These are phyloP conservation scores for Nestor notabilis DNA, from an alignment of 2,113 vertebrate species.

Conservation along the genomic window DNA sequence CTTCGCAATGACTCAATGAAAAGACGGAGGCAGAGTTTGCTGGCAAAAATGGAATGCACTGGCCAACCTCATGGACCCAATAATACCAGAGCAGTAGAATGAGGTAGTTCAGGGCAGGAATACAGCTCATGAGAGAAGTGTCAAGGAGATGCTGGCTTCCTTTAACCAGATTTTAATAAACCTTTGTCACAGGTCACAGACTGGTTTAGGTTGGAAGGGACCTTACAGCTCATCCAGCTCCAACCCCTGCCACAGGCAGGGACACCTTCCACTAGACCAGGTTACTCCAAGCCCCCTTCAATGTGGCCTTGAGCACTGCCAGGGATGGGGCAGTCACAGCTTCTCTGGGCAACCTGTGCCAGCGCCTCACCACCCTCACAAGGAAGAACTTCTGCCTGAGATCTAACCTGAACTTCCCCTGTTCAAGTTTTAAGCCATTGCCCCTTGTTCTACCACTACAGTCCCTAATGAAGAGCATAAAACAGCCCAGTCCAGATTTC, in stretches of 20 bases:
- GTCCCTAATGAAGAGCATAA: neutral
- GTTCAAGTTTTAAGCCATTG: neutral
- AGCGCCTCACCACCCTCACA: neutral
- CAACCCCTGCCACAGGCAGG: neutral
- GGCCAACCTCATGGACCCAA: neutral
- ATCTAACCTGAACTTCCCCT: neutral
- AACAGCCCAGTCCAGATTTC: neutral
- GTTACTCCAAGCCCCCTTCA: neutral
- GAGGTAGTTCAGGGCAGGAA: neutral
- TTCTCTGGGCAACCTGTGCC: neutral
- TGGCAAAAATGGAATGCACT: neutral
- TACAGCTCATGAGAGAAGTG: neutral
- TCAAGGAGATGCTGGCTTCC: neutral
- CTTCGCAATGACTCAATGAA: neutral
- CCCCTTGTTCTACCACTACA: neutral
- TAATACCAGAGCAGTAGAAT: rapidly evolving
- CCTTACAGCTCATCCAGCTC: neutral
- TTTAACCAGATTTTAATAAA: neutral
- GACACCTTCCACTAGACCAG: neutral
- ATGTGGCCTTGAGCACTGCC: neutral
- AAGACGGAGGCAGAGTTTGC: neutral
- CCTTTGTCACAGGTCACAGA: neutral
- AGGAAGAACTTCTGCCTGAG: neutral
- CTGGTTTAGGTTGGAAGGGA: neutral
- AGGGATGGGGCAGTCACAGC: neutral